Evolutionary conservation across 92 coral and sea anemone species (phyloP), one percentile per base, ranked within the genome.

Genomic region (Phenganax subtilis): DNA sequence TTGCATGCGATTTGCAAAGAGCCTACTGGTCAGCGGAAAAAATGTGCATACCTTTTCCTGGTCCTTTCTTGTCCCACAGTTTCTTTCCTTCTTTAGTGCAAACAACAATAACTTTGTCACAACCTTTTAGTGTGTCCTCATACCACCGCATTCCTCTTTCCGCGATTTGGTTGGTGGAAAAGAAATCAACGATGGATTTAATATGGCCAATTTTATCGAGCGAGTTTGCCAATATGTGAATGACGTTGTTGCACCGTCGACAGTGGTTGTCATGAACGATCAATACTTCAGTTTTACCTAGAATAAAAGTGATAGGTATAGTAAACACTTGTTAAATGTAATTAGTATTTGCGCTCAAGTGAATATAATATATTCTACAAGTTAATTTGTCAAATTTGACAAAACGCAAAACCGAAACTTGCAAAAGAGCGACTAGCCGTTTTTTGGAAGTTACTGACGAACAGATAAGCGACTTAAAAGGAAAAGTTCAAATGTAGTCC

Each of bases 211-310:
- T 79, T 55, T 60, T 20, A 53, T 63, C 17, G 9, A 79, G 59
- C 55, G 52, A 25, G 54, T 63, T 47, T 28, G 59, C 83, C 72
- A 79, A 53, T 63, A 69, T 17, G 30, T 76, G 81, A 31, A 69
- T 30, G 10, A 59, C 81, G 71, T 76, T 20, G 15, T 60, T 64
- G 67, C 81, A 76, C 54, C 12, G 3, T 1, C 28, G 25, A 30
- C 81, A 76, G 56, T 76, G 81, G 27, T 29, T 31, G 67, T 76
- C 55, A 54, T 76, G 81, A 76, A 76, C 81, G n/a, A 76, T 76
- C 54, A 76, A 76, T 56, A 76, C 56, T 37, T 30, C 8, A 10
- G 72, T 27, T 67, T 67, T 67, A 10, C 47, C 54, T 68, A n/a
- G 30, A 20, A 7, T 7, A 64, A 44, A 64, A n/a, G 31, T 2